A percentile compares a stretch with the other conserved stretches of the same genome.
These are phyloP conservation scores for Luperina nickerlii DNA, from an alignment of 2,888 invertebrate species.

Conservation along the genomic window DNA sequence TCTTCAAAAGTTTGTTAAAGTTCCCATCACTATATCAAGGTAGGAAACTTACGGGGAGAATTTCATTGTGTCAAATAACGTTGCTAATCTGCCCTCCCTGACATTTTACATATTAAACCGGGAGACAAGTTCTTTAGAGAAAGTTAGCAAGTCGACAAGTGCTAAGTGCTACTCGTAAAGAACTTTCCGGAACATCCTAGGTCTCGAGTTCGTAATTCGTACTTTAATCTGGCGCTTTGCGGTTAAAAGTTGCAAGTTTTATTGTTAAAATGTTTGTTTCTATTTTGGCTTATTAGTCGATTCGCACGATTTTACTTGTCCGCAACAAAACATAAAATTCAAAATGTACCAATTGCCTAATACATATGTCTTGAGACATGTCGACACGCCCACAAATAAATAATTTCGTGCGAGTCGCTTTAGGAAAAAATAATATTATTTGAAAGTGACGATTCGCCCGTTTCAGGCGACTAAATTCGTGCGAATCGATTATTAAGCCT, in stretches of 20 bases:
- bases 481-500: background rate
- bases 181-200: conserved; percentile 62
- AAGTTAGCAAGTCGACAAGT: conserved; percentile 68
- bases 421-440: too few relatives aligned
- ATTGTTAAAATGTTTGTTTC: conserved; percentile 12
- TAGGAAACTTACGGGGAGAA: conserved; percentile 68
- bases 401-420: background rate
- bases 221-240: conserved; percentile 47
- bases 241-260: conserved; percentile 39
- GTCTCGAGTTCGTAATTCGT: conserved; percentile 53
- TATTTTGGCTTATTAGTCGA: background rate
- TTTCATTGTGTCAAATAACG: conserved; percentile 77
- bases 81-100: conserved; percentile 77
- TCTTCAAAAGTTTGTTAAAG: conserved; percentile 60
- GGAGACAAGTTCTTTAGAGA: conserved; percentile 69
- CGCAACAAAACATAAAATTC: too few relatives aligned
- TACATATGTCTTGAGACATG: background rate
- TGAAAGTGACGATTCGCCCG: background rate
- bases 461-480: background rate
- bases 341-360: background rate
- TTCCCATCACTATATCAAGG: conserved; percentile 57
- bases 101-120: conserved; percentile 82
- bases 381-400: background rate
- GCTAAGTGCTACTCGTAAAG: conserved; percentile 64
- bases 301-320: background rate